These are phyloP conservation scores for Alligator mississippiensis DNA, from an alignment of 2,113 vertebrate species.

Conservation along the genomic window DNA sequence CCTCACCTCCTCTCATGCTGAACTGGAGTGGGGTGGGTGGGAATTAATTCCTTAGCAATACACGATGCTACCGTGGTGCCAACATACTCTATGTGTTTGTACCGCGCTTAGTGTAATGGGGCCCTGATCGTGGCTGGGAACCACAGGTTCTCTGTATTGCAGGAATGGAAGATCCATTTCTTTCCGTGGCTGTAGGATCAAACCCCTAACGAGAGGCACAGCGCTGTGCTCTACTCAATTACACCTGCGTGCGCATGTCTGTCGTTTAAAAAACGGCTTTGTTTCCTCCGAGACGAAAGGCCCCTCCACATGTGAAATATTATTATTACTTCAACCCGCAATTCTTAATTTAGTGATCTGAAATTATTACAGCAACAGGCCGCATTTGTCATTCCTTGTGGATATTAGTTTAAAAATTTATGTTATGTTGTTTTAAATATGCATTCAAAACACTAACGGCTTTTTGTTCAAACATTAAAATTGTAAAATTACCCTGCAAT, in stretches of 20 bases:
- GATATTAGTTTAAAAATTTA: slow-evolving; percentile 59
- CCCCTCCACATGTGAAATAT: slow-evolving; percentile 2
- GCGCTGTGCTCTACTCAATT: background rate
- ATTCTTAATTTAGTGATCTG: slow-evolving; percentile 51
- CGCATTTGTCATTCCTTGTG: slow-evolving; percentile 27
- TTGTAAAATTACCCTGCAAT: slow-evolving; percentile 19
- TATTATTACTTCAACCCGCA: slow-evolving; percentile 27
- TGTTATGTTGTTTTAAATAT: slow-evolving; percentile 52
- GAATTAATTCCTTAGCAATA: no score
- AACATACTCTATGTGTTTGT: background rate
- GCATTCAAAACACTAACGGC: slow-evolving; percentile 40
- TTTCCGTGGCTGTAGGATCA: slow-evolving; percentile 8
- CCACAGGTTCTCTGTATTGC: background rate
- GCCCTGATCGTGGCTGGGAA: background rate
- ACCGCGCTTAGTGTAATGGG: background rate
- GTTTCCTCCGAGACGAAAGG: slow-evolving; percentile 41
- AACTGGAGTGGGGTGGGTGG: no score
- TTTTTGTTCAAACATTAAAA: slow-evolving; percentile 51
- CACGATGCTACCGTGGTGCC: no score
- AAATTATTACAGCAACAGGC: slow-evolving; percentile 40
- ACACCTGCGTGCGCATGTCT: background rate
- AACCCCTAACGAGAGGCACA: background rate
- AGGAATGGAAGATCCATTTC: slow-evolving; percentile 31
- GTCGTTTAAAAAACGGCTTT: slow-evolving; percentile 7
- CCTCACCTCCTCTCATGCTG: no score